phyloP scores from a whole-genome alignment of 2,113 vertebrate species.

The Symphodus melops region DNA sequence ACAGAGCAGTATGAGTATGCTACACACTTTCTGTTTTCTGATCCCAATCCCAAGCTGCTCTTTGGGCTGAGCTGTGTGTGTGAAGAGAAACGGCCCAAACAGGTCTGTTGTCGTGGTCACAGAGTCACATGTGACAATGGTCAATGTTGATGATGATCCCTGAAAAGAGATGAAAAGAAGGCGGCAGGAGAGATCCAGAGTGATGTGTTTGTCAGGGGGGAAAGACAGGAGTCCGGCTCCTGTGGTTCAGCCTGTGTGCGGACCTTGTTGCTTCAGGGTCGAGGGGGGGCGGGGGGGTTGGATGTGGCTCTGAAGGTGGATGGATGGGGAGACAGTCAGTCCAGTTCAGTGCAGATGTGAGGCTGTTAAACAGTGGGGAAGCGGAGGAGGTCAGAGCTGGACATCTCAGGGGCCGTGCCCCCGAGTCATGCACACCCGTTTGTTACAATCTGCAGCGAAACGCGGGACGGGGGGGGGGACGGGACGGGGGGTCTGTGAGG shows the following conservation, averaged over 20 bases:
- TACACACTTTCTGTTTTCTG: too few relatives aligned
- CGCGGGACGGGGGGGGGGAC: too few relatives aligned
- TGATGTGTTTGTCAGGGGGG: slow-evolving; percentile 33
- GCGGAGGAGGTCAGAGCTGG: slow-evolving; percentile 60
- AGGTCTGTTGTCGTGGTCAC: too few relatives aligned
- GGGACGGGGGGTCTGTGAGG: background rate
- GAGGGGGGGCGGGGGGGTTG: slow-evolving; percentile 13
- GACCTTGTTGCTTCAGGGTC: slow-evolving; percentile 37
- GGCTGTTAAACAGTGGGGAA: slow-evolving; percentile 74
- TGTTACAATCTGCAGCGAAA: slow-evolving; percentile 54
- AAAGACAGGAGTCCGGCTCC: slow-evolving; percentile 54
- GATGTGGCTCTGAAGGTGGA: slow-evolving; percentile 31
- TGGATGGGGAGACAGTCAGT: slow-evolving; percentile 67
- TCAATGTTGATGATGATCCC: background rate
- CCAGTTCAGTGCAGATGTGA: slow-evolving; percentile 70
- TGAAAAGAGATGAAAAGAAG: slow-evolving; percentile 1
- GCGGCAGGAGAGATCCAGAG: slow-evolving; percentile 22
- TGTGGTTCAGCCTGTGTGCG: slow-evolving; percentile 29
- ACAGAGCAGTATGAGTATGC: too few relatives aligned
- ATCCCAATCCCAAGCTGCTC: too few relatives aligned
- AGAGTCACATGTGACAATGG: background rate
- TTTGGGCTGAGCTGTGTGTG: too few relatives aligned
- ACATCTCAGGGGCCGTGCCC: slow-evolving; percentile 63
- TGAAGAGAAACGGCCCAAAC: background rate
- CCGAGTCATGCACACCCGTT: slow-evolving; percentile 68